These are phyloP conservation scores for Dallia pectoralis DNA, from an alignment of 2,797 vertebrate species.

Conservation along the genomic window DNA sequence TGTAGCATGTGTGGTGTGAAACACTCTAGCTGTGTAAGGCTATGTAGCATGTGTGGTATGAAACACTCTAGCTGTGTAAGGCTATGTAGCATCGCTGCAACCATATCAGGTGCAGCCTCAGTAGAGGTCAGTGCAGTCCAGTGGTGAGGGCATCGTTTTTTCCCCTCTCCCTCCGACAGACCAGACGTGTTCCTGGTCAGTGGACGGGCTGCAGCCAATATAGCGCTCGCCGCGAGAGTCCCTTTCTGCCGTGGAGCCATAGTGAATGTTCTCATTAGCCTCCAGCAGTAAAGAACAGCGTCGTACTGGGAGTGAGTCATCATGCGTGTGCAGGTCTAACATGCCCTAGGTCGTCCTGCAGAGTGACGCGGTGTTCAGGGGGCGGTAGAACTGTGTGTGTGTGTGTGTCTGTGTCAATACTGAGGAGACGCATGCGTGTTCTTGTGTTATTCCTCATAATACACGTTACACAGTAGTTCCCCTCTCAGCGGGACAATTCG, in stretches of 20 bases:
- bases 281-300: conserved; percentile 32
- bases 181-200: conserved; percentile 36
- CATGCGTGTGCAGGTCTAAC: conserved; percentile 36
- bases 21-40: conserved; percentile 17
- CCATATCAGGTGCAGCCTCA: conserved; percentile 49
- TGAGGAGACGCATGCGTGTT: background rate
- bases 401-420: conserved; percentile 16
- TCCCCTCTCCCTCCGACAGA: conserved; percentile 8
- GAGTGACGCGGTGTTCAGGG: conserved; percentile 25
- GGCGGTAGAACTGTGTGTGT: conserved; percentile 15
- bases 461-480: no score
- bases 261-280: conserved; percentile 70
- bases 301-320: conserved; percentile 25
- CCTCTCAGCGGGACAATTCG: no score
- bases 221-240: conserved; percentile 47
- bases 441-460: background rate
- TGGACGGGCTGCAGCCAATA: conserved; percentile 56
- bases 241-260: conserved; percentile 52
- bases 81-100: conserved; percentile 8
- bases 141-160: conserved; percentile 44
- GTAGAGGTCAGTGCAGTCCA: conserved; percentile 53
- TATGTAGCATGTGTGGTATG: conserved; percentile 30
- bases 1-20: conserved; percentile 30
- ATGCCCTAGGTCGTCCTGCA: conserved; percentile 26
- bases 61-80: conserved; percentile 16